phyloP scores from a whole-genome alignment of 2,113 vertebrate species.

The Balaeniceps rex region DNA sequence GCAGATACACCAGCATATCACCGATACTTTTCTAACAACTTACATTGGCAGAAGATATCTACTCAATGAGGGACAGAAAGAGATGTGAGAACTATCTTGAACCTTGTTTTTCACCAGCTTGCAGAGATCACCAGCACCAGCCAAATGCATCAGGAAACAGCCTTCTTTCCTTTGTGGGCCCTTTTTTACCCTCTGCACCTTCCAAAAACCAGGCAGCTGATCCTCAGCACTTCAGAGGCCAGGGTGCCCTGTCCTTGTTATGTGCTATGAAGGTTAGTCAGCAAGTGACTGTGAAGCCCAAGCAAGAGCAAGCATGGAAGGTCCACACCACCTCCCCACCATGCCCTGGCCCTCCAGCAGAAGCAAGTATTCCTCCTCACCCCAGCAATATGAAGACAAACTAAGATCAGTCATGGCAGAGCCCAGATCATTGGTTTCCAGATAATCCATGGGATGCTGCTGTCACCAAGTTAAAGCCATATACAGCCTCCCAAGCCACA shows the following conservation, averaged over 20 bases:
- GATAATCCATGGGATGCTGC: neutral
- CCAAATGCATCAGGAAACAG: neutral
- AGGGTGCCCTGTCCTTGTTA: neutral
- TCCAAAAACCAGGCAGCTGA: neutral
- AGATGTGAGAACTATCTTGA: neutral
- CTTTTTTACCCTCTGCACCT: neutral
- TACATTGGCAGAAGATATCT: neutral
- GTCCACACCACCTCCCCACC: neutral
- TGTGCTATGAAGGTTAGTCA: neutral
- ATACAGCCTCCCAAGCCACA: neutral
- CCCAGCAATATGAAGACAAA: neutral
- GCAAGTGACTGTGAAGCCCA: neutral
- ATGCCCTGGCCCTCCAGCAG: neutral
- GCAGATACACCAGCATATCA: neutral
- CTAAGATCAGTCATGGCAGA: neutral
- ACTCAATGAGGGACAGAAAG: neutral
- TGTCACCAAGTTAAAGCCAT: neutral
- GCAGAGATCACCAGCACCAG: neutral
- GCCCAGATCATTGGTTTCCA: neutral
- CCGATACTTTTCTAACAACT: neutral
- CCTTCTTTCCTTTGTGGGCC: neutral
- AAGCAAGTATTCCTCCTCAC: neutral
- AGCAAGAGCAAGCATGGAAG: neutral
- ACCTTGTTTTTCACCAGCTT: neutral
- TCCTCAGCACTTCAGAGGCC: neutral